Evolutionary conservation across 2,888 invertebrate species (phyloP).

Genomic region (Sphecodes monilicornis): DNA sequence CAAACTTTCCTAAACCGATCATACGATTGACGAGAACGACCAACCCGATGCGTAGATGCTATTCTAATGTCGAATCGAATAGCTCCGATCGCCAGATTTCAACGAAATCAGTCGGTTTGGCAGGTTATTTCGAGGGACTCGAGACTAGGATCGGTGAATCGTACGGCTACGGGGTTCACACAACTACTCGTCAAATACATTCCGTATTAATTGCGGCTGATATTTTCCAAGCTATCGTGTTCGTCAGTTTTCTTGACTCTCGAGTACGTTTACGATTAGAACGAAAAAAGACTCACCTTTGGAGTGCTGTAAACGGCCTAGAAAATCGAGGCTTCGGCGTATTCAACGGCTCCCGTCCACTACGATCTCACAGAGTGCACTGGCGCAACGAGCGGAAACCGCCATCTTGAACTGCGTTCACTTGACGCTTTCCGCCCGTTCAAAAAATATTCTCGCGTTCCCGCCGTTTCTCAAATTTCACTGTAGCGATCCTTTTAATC

Average conservation of each 20-base stretch:
- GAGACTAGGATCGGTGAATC: conserved; percentile 34
- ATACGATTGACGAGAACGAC: conserved; percentile 10
- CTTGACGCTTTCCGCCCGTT: conserved; percentile 62
- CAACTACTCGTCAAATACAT: conserved; percentile 58
- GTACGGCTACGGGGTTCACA: conserved; percentile 80
- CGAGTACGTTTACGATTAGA: conserved; percentile 11
- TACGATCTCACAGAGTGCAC: conserved; percentile 83
- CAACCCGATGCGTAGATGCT: neutral
- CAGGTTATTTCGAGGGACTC: conserved; percentile 35
- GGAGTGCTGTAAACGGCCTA: conserved; percentile 82
- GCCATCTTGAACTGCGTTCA: conserved; percentile 76
- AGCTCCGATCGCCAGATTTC: conserved; percentile 5
- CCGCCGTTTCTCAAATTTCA: conserved; percentile 37
- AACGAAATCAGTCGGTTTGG: conserved; percentile 3
- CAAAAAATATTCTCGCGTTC: conserved; percentile 42
- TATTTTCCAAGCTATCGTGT: conserved; percentile 34
- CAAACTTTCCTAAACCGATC: conserved; percentile 28
- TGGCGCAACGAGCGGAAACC: conserved; percentile 81
- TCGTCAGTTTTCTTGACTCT: neutral
- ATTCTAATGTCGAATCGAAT: neutral
- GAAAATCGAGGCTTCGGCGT: conserved; percentile 82
- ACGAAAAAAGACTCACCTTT: conserved; percentile 78
- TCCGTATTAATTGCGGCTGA: conserved; percentile 41
- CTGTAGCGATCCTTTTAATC: neutral
- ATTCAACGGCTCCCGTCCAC: conserved; percentile 83